phyloP scores from a whole-genome alignment of 1,140 invertebrate genomes.

The Ephestia elutella region DNA sequence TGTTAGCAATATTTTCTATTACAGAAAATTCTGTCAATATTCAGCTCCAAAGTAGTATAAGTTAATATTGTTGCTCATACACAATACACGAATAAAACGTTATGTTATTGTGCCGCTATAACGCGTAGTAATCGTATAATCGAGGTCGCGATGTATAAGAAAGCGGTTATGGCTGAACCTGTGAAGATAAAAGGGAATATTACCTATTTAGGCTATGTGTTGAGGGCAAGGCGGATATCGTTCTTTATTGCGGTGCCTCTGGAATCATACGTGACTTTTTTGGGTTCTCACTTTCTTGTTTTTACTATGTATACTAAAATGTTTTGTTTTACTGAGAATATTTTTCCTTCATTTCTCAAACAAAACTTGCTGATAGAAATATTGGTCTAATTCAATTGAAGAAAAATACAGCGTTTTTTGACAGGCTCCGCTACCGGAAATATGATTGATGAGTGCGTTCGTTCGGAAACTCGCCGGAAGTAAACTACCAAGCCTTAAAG shows the following conservation, averaged over 20 bases:
- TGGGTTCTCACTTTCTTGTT: not conserved
- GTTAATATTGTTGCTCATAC: not conserved
- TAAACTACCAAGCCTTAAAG: not conserved
- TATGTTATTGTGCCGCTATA: not conserved
- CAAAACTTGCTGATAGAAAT: no score
- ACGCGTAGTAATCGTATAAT: conserved; percentile 1
- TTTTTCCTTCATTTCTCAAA: no score
- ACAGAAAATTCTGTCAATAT: not conserved
- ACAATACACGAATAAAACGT: not conserved
- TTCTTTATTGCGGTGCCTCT: conserved; percentile 12
- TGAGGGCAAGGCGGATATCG: conserved; percentile 8
- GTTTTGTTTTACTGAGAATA: no score
- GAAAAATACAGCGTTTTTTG: not conserved
- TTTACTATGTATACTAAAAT: not conserved
- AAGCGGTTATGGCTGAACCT: conserved; percentile 6
- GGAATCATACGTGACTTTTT: conserved; percentile 11
- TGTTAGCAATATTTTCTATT: no score
- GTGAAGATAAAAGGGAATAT: conserved; percentile 14
- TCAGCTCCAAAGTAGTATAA: not conserved
- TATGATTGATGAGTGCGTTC: not conserved
- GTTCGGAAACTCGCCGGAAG: not conserved
- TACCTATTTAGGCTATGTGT: conserved; percentile 10
- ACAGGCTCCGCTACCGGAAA: not conserved
- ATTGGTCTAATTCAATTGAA: not conserved
- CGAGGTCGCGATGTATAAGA: conserved; percentile 4